Evolutionary conservation across 2,888 invertebrate genomes (phyloP).

Genomic region (Tipula lateralis): DNA sequence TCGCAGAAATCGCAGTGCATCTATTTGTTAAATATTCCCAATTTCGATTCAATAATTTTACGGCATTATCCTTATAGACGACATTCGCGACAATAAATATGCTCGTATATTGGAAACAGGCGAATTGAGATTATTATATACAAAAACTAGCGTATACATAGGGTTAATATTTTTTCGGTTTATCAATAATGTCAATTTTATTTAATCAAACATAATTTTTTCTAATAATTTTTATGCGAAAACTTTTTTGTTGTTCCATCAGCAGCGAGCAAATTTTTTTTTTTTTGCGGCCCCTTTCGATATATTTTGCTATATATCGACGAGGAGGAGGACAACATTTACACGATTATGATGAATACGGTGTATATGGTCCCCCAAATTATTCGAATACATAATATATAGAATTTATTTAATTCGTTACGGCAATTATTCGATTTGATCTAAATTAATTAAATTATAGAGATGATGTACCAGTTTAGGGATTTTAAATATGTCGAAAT

Average conservation of each 20-base stretch:
- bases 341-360: not conserved
- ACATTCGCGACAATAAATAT: not conserved
- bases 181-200: not conserved
- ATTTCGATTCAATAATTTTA: not conserved
- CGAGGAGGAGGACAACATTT: not conserved
- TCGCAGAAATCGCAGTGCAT: not conserved
- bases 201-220: conserved; percentile 12
- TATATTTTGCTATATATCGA: not conserved
- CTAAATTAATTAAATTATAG: not conserved
- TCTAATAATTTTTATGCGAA: not conserved
- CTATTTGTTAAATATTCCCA: not conserved
- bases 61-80: not conserved
- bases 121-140: too few species aligned
- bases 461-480: too few species aligned
- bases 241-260: not conserved
- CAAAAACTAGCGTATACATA: not conserved
- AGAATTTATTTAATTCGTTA: not conserved
- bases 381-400: not conserved
- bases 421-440: not conserved
- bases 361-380: not conserved
- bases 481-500: too few species aligned
- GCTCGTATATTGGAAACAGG: not conserved
- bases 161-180: not conserved
- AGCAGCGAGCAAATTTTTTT: not conserved
- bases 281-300: not conserved